These are phyloP conservation scores for Tiliacea aurago DNA, from an alignment of 2,888 invertebrate species.

Conservation along the genomic window DNA sequence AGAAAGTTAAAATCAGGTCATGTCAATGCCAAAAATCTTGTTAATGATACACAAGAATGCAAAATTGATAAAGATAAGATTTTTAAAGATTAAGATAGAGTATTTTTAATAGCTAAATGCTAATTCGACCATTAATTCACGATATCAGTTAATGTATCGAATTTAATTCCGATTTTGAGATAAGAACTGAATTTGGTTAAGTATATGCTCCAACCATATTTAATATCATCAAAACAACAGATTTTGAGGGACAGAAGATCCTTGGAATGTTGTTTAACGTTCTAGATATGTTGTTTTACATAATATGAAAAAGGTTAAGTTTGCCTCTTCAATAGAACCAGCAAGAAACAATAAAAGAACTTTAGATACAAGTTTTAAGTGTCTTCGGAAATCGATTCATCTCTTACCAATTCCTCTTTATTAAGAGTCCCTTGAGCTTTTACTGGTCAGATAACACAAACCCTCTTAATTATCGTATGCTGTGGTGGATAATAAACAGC, in stretches of 20 bases:
- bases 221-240: neutral
- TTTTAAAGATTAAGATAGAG: conserved; percentile 1
- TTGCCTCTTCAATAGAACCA: neutral
- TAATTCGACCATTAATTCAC: conserved; percentile 15
- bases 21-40: conserved; percentile 31
- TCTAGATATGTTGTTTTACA: neutral
- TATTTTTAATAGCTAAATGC: conserved; percentile 7
- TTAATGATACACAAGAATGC: neutral
- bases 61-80: conserved; percentile 22
- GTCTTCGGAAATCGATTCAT: too few relatives aligned
- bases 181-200: conserved; percentile 26
- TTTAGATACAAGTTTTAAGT: neutral
- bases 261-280: conserved; percentile 1
- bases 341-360: neutral
- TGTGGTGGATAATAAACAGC: conserved; percentile 25
- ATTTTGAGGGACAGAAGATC: neutral
- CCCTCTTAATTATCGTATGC: conserved; percentile 20
- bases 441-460: conserved; percentile 8
- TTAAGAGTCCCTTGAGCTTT: neutral
- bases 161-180: conserved; percentile 23
- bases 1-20: conserved; percentile 13
- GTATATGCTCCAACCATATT: neutral
- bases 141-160: conserved; percentile 3
- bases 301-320: neutral
- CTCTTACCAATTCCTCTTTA: conserved; percentile 13